Evolutionary conservation across 2,888 invertebrate species (phyloP).

Genomic region (Sylvicola fuscatus): DNA sequence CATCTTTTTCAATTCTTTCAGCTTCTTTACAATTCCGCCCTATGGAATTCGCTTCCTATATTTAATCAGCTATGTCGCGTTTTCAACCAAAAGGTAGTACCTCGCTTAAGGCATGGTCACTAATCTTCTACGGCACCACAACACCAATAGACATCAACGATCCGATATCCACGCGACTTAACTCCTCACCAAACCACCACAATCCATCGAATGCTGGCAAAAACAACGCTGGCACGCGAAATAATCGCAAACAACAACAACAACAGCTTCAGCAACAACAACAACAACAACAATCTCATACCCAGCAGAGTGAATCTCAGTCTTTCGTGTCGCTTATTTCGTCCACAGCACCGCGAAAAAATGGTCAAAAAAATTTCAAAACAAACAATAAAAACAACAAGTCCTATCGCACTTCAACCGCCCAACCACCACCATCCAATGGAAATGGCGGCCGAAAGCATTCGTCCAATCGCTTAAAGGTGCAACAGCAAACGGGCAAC

Average conservation of each 20-base stretch:
- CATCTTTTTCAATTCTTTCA: neutral
- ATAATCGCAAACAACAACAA: conserved; percentile 12
- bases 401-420: conserved; percentile 4
- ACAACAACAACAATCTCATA: too few species aligned
- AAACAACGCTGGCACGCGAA: neutral
- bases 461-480: conserved; percentile 5
- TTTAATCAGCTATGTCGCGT: too few species aligned
- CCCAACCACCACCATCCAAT: conserved; percentile 3
- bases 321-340: conserved; percentile 7
- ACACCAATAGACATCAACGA: conserved; percentile 39
- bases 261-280: conserved; percentile 16
- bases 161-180: conserved; percentile 28
- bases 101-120: conserved; percentile 79
- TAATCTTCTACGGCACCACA: conserved; percentile 78
- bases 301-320: conserved; percentile 1
- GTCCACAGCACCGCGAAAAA: conserved; percentile 8
- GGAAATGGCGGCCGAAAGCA: conserved; percentile 1
- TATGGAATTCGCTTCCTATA: too few species aligned
- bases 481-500: conserved; percentile 5
- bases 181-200: conserved; percentile 16
- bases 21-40: too few species aligned
- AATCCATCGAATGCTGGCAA: conserved; percentile 5
- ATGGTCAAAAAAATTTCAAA: conserved; percentile 8
- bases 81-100: conserved; percentile 60
- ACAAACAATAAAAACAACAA: conserved; percentile 5